Base-by-base conservation (phyloP, 2,797 vertebrate species). In the Xyrichtys novacula region DNA sequence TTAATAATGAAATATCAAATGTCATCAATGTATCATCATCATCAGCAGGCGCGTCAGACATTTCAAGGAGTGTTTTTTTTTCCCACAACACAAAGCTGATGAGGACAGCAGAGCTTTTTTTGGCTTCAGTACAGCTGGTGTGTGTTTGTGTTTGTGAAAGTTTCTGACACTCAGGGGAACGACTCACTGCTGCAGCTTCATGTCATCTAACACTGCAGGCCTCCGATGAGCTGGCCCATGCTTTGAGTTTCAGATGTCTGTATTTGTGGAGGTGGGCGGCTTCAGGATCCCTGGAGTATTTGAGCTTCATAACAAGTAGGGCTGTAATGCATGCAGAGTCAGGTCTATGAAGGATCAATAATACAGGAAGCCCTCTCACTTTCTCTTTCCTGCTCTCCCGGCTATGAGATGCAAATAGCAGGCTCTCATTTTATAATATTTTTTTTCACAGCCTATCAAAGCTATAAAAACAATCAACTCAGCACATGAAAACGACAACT, bases 181-280 rank as follows among this genome's bases (percentile, higher is more conserved):
- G 36, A 44, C 66, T 65, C 58, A 7, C 57, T 47, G 78, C 71
- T 61, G 71, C 10, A 7, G 65, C 72, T 76, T 36, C 58, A 46
- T 78, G 78, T 66, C 76, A 80, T 56, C 70, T 63, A 64, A 20
- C 76, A 46, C 86, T 64, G 76, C 71, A 83, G 83, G 75, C 75
- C 34, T 36, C 12, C 76, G 71, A 16, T 49, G 44, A 66, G 43
- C 38, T 7, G 19, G 54, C 17, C 59, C 4, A 2, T 23, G 73
- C 61, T 77, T 67, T 68, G 49, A 72, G 48, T 49, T 80, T 62
- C 40, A 71, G 65, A 66, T 50, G 75, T 76, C 76, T 78, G 49
- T 43, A 50, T 60, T 43, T 39, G 68, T 71, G 66, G 31, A 77
- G 44, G 73, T 31, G 22, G 56, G 69, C 64, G 79, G 68, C 62